Evolutionary conservation across 2,888 invertebrate genomes (phyloP).

Genomic region (Drosophila pseudotalamancana): DNA sequence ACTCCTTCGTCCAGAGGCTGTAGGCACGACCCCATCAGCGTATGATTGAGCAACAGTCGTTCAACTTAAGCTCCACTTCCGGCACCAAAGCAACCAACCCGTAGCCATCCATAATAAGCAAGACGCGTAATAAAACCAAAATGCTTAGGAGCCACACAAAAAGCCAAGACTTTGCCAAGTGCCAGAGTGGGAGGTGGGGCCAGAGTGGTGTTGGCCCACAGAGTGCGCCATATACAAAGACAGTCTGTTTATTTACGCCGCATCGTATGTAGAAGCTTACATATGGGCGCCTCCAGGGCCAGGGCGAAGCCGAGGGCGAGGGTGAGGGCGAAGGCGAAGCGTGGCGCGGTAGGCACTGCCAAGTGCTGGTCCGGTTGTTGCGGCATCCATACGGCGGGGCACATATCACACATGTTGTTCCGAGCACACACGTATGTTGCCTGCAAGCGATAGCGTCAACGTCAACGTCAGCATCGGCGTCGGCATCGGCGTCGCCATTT

Average conservation of each 20-base stretch:
- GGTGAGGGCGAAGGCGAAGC: not conserved
- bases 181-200: not conserved
- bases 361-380: slow-evolving; percentile 43
- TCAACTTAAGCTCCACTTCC: slow-evolving; percentile 58
- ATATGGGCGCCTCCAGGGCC: slow-evolving; percentile 81
- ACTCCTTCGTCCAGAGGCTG: slow-evolving; percentile 38
- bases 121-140: slow-evolving; percentile 54
- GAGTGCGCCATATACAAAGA: slow-evolving; percentile 66
- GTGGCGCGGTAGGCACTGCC: not conserved
- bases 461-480: slow-evolving; percentile 13
- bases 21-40: slow-evolving; percentile 42
- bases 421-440: slow-evolving; percentile 83
- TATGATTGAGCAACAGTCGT: slow-evolving; percentile 69
- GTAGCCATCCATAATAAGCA: slow-evolving; percentile 35
- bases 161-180: slow-evolving; percentile 7
- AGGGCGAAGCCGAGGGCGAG: not conserved
- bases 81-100: slow-evolving; percentile 20
- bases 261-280: slow-evolving; percentile 84
- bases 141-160: slow-evolving; percentile 53
- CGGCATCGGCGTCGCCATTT: slow-evolving; percentile 31
- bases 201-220: slow-evolving; percentile 1
- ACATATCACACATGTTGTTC: slow-evolving; percentile 84
- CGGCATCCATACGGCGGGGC: slow-evolving; percentile 84
- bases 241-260: slow-evolving; percentile 83
- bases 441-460: slow-evolving; percentile 83